These are phyloP conservation scores for Margaritifera margaritifera DNA, from an alignment of 2,888 invertebrate genomes.

Conservation along the genomic window DNA sequence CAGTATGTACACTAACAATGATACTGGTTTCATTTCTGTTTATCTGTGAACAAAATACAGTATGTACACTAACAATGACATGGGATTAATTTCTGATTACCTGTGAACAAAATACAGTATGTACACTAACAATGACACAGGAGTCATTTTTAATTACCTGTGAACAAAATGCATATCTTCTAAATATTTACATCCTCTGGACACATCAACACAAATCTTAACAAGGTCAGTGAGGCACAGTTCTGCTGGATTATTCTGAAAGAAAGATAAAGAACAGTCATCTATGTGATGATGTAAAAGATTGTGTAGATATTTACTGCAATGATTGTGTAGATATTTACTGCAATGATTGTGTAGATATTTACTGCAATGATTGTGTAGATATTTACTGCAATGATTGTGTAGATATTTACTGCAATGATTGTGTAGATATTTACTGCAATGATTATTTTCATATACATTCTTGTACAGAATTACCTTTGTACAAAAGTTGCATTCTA, in stretches of 20 bases:
- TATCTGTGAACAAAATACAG: neutral
- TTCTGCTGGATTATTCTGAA: slow-evolving; percentile 48
- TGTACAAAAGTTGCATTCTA: too few species aligned
- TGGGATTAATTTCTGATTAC: slow-evolving; percentile 30
- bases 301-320: neutral
- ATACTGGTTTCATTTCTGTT: too few species aligned
- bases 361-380: too few species aligned
- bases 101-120: slow-evolving; percentile 78
- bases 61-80: neutral
- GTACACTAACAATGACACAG: neutral
- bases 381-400: too few species aligned
- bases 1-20: too few species aligned
- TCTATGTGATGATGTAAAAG: neutral
- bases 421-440: too few species aligned
- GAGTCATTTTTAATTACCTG: slow-evolving; percentile 73
- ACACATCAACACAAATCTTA: slow-evolving; percentile 95
- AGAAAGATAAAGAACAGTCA: neutral
- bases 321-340: too few species aligned
- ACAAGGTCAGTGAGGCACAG: slow-evolving; percentile 88
- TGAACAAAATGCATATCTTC: slow-evolving; percentile 99
- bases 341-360: too few species aligned
- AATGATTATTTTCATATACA: too few species aligned
- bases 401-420: too few species aligned
- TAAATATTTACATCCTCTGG: slow-evolving; percentile 93
- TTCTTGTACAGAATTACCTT: too few species aligned